phyloP scores from a whole-genome alignment of 1,140 invertebrate species.

The Paralvinella palmiformis region DNA sequence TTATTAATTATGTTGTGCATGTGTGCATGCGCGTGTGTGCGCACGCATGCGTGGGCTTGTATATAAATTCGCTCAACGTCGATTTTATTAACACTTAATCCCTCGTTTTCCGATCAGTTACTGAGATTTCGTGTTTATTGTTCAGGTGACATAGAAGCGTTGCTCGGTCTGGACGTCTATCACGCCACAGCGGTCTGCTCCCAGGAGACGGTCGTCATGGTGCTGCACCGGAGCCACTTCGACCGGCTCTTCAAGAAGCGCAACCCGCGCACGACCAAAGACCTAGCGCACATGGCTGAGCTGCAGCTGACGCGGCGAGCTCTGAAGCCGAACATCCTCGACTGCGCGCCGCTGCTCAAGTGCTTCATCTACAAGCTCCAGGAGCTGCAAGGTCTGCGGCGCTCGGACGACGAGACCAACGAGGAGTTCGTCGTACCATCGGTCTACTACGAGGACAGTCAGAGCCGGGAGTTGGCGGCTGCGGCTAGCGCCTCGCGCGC shows the following conservation, averaged over 20 bases:
- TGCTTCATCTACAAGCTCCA: constrained; percentile 6
- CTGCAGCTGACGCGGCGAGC: constrained; percentile 4
- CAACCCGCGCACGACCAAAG: background rate
- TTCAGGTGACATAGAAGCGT: constrained; percentile 10
- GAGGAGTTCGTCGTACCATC: too few species aligned
- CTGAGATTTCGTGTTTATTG: too few species aligned
- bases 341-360: constrained; percentile 5
- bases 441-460: too few species aligned
- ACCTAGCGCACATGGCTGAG: constrained; percentile 2
- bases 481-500: too few species aligned
- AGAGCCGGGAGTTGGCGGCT: too few species aligned
- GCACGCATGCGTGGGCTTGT: too few species aligned
- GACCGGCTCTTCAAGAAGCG: constrained; percentile 10
- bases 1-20: too few species aligned
- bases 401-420: too few species aligned
- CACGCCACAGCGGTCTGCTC: constrained; percentile 7
- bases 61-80: too few species aligned
- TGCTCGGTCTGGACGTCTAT: constrained; percentile 8
- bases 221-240: constrained; percentile 7
- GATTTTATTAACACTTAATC: too few species aligned
- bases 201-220: constrained; percentile 9
- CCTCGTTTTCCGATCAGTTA: too few species aligned
- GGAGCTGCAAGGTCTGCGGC: constrained; percentile 3
- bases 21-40: too few species aligned
- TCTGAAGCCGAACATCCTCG: constrained; percentile 6